Conservation (phyloP, 2,888 invertebrate species). For the Sepioteuthis lessoniana region DNA sequence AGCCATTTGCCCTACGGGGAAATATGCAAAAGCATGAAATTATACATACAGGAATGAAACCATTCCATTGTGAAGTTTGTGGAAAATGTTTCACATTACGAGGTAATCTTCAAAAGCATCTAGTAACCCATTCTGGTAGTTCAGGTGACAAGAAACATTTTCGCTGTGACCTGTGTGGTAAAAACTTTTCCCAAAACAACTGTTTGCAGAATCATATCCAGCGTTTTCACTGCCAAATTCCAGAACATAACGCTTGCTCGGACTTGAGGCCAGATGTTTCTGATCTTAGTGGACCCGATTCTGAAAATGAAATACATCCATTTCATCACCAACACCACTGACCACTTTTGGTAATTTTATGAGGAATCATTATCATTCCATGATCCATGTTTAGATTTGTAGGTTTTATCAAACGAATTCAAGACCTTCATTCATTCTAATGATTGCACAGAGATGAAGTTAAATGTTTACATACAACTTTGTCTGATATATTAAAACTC, state of each 20-base stretch:
- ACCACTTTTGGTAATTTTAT: not conserved
- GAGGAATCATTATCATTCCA: not conserved
- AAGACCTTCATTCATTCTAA: too few species aligned
- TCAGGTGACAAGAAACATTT: not conserved
- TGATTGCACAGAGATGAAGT: too few species aligned
- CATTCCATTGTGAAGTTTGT: not conserved
- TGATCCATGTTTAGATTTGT: too few species aligned
- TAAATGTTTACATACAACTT: too few species aligned
- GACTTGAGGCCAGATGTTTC: not conserved
- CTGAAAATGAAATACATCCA: not conserved
- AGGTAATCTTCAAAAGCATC: slow-evolving; percentile 25
- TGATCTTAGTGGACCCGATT: not conserved
- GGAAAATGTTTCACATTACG: slow-evolving; percentile 1
- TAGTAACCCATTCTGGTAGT: not conserved
- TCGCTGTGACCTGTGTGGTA: not conserved
- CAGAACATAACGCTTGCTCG: not conserved
- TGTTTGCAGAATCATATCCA: slow-evolving; percentile 24
- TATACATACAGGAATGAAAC: slow-evolving; percentile 38
- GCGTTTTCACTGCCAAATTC: not conserved
- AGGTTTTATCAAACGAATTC: too few species aligned
- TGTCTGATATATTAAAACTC: too few species aligned
- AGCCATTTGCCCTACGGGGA: not conserved
- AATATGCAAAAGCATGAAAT: slow-evolving; percentile 39
- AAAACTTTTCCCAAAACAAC: not conserved
- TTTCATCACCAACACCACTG: not conserved